phyloP scores from a whole-genome alignment of 2,888 invertebrate genomes.

The Pheosia gnoma region DNA sequence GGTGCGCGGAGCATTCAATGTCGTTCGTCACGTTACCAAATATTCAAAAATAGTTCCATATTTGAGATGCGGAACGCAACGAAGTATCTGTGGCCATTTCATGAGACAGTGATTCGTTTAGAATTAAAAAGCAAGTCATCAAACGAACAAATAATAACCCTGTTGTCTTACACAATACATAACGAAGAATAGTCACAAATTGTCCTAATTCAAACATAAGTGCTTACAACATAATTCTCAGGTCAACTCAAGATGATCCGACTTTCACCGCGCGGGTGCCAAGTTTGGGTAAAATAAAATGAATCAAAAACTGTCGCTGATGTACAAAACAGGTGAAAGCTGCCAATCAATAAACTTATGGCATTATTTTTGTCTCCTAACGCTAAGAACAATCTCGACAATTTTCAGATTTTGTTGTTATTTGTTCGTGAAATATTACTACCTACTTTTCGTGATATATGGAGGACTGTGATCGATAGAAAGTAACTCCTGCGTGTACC shows the following conservation, averaged over 20 bases:
- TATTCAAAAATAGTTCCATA: too few relatives aligned
- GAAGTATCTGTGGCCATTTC: too few relatives aligned
- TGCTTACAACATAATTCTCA: not conserved
- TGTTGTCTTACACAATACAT: too few relatives aligned
- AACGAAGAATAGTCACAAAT: not conserved
- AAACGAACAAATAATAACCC: too few relatives aligned
- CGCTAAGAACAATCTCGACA: not conserved
- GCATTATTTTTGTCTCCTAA: too few relatives aligned
- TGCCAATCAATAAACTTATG: not conserved
- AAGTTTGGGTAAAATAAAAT: not conserved
- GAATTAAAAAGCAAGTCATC: too few relatives aligned
- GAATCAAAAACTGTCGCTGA: not conserved
- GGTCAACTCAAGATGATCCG: not conserved
- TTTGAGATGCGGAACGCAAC: too few relatives aligned
- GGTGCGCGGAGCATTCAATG: too few relatives aligned
- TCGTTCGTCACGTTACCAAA: too few relatives aligned
- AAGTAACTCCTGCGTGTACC: conserved; percentile 34
- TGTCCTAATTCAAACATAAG: not conserved
- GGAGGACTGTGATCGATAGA: conserved; percentile 27
- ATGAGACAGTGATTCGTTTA: too few relatives aligned
- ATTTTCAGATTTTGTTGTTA: too few relatives aligned
- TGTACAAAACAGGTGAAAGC: conserved; percentile 1
- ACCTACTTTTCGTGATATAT: conserved; percentile 12
- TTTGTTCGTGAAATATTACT: not conserved
- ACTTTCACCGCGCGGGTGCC: not conserved